Conservation (phyloP, 1,140 invertebrate species). For the Nephotettix cincticeps region DNA sequence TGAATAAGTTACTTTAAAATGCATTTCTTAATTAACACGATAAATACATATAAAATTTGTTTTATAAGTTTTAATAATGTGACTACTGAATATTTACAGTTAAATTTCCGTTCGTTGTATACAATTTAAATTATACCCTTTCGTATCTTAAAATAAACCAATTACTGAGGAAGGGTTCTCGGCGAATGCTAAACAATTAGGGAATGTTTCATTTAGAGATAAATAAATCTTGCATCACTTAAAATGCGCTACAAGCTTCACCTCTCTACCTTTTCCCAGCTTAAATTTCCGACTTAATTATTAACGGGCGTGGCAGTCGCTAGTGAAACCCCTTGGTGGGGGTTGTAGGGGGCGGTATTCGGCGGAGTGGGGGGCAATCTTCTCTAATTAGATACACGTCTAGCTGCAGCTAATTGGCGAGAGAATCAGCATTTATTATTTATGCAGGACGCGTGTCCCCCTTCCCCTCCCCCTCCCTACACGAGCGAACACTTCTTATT, state of each 20-base stretch:
- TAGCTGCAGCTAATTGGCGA: slow-evolving; percentile 18
- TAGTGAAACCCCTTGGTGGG: not conserved
- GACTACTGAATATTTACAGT: no score
- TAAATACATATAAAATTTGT: no score
- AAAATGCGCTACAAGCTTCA: slow-evolving; percentile 17
- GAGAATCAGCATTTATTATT: slow-evolving; percentile 32
- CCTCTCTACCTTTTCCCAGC: slow-evolving; percentile 11
- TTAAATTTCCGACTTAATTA: slow-evolving; percentile 29
- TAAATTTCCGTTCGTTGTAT: no score
- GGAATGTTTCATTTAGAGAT: slow-evolving; percentile 27
- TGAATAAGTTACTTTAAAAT: no score
- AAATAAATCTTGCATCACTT: slow-evolving; percentile 26
- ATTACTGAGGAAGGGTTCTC: slow-evolving; percentile 7
- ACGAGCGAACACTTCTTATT: slow-evolving; percentile 19
- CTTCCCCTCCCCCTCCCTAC: not conserved
- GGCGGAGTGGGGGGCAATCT: slow-evolving; percentile 11
- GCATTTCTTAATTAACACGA: no score
- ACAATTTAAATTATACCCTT: no score
- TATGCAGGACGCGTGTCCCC: slow-evolving; percentile 20
- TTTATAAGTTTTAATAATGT: no score
- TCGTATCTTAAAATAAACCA: not conserved
- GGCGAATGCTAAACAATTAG: slow-evolving; percentile 20
- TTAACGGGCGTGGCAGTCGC: slow-evolving; percentile 23
- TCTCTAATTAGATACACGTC: slow-evolving; percentile 22
- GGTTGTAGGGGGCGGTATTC: not conserved